Evolutionary conservation across 2,888 invertebrate species (phyloP).

Genomic region (Dione vanillae): DNA sequence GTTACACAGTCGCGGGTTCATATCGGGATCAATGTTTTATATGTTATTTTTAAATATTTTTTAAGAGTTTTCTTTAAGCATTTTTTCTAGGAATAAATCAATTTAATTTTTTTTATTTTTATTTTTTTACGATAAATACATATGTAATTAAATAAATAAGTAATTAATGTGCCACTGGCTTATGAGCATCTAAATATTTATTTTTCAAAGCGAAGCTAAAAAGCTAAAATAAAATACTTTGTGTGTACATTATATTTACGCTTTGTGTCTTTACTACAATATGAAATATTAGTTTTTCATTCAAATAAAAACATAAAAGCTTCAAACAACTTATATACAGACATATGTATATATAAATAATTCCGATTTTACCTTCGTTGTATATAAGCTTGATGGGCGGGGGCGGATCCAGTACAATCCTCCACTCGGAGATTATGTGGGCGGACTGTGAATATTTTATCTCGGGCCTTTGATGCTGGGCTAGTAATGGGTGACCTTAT

Average conservation of each 20-base stretch:
- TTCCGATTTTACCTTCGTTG: conserved; percentile 23
- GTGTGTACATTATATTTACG: background rate
- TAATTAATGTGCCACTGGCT: too few species aligned
- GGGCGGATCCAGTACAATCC: conserved; percentile 59
- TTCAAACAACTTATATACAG: background rate
- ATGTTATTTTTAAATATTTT: too few species aligned
- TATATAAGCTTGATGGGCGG: conserved; percentile 66
- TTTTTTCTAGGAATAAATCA: too few species aligned
- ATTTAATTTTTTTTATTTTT: too few species aligned
- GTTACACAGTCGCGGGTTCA: too few species aligned
- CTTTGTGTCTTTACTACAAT: background rate
- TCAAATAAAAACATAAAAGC: background rate
- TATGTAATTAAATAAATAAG: too few species aligned
- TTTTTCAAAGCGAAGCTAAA: too few species aligned
- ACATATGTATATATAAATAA: conserved; percentile 8
- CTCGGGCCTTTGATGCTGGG: conserved; percentile 61
- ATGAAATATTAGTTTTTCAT: background rate
- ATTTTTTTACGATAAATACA: too few species aligned
- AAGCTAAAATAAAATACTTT: background rate
- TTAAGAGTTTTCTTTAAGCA: too few species aligned
- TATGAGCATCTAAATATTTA: too few species aligned
- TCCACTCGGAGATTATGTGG: conserved; percentile 71
- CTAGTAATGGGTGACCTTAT: conserved; percentile 48
- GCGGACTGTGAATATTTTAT: conserved; percentile 78
- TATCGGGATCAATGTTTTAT: too few species aligned